phyloP scores from a whole-genome alignment of 2,113 vertebrate genomes.

The Pagrus major region DNA sequence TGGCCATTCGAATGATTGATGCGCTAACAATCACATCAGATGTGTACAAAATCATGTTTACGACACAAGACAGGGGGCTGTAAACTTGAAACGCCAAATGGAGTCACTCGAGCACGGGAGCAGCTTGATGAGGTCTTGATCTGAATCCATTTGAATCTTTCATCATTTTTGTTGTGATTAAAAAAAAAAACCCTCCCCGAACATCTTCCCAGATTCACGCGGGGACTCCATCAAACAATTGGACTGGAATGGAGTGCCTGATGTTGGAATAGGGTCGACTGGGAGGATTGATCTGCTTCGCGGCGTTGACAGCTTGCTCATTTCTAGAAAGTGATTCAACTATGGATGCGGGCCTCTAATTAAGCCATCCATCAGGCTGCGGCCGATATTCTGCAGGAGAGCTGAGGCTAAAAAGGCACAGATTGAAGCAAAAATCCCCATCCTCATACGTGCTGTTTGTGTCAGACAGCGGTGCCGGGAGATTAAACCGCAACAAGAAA shows the following conservation, averaged over 20 bases:
- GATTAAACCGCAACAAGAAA: constrained; percentile 40
- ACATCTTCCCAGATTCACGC: constrained; percentile 49
- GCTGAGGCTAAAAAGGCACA: constrained; percentile 48
- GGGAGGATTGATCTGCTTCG: constrained; percentile 71
- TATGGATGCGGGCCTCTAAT: constrained; percentile 67
- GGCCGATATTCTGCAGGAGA: constrained; percentile 58
- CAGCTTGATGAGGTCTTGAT: constrained; percentile 65
- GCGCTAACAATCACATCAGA: constrained; percentile 42
- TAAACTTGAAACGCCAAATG: constrained; percentile 32
- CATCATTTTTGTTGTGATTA: constrained; percentile 66
- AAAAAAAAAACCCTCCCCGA: constrained; percentile 61
- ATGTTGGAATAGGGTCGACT: constrained; percentile 42
- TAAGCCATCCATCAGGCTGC: constrained; percentile 75
- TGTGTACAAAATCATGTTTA: constrained; percentile 32
- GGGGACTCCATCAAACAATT: constrained; percentile 67
- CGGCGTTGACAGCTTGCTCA: constrained; percentile 69
- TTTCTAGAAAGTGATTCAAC: constrained; percentile 68
- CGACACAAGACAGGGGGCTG: constrained; percentile 20
- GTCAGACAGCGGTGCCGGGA: constrained; percentile 15
- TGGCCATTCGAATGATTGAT: constrained; percentile 54
- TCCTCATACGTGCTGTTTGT: constrained; percentile 42
- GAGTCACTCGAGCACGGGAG: constrained; percentile 31
- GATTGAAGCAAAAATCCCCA: constrained; percentile 50
- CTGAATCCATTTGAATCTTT: constrained; percentile 67
- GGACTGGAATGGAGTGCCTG: constrained; percentile 56